A percentile compares a stretch with the other conserved stretches of the same genome.
phyloP scores from a whole-genome alignment of 2,113 vertebrate genomes.

The Nettapus auritus region DNA sequence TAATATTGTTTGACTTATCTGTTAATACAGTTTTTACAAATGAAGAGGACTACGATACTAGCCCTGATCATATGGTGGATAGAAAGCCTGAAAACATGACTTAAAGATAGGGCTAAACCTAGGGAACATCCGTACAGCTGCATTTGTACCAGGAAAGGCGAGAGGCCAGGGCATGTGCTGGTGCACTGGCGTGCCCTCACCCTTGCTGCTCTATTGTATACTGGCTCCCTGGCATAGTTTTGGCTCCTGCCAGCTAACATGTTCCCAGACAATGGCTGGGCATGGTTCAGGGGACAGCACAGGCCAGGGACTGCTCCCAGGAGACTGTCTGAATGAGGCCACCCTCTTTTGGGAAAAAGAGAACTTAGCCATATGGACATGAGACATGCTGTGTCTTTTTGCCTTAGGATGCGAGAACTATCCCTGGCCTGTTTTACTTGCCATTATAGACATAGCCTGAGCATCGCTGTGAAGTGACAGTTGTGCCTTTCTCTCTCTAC shows the following conservation, averaged over 20 bases:
- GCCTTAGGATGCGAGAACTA: not conserved
- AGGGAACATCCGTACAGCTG: not conserved
- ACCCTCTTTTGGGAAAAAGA: not conserved
- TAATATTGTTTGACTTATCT: not conserved
- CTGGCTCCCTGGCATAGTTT: not conserved
- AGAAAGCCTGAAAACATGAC: not conserved
- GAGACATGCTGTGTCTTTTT: constrained; percentile 10
- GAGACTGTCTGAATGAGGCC: constrained; percentile 4
- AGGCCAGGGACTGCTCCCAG: constrained; percentile 5
- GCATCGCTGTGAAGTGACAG: not conserved
- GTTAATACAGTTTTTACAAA: not conserved
- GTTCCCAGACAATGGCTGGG: constrained; percentile 58
- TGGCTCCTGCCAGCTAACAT: constrained; percentile 9
- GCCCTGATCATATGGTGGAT: not conserved
- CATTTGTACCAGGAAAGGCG: not conserved
- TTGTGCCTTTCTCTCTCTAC: not conserved
- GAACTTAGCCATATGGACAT: not conserved
- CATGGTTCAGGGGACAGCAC: constrained; percentile 12
- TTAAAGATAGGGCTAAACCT: not conserved
- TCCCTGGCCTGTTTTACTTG: not conserved
- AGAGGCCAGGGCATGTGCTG: not conserved
- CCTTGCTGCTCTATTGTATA: not conserved
- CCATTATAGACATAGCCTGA: not conserved
- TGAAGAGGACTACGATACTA: not conserved
- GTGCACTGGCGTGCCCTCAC: not conserved